Evolutionary conservation across 1,140 invertebrate genomes (phyloP).

Genomic region (Oncopodura yosiiana): DNA sequence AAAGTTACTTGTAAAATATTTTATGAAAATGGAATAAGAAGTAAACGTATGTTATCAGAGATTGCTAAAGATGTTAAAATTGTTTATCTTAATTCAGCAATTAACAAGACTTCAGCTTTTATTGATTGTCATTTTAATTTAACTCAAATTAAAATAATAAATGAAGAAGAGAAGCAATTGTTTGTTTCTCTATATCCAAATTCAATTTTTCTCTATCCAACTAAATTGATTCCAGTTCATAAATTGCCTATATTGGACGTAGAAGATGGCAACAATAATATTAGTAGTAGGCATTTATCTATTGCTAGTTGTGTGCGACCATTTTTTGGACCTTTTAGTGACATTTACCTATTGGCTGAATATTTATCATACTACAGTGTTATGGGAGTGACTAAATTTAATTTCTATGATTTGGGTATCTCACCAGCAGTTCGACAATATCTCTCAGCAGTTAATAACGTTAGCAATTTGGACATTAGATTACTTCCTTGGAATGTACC

Average conservation of each 20-base stretch:
- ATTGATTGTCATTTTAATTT: too few relatives aligned
- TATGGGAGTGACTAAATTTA: conserved; percentile 26
- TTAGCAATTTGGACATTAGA: neutral
- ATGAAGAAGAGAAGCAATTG: too few relatives aligned
- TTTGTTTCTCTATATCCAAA: too few relatives aligned
- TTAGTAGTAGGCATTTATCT: neutral
- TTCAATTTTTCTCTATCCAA: too few relatives aligned
- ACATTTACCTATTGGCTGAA: conserved; percentile 15
- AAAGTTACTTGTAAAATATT: too few relatives aligned
- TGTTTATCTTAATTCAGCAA: too few relatives aligned
- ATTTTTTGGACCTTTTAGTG: conserved; percentile 28
- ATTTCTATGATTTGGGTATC: conserved; percentile 27
- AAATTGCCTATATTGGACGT: neutral
- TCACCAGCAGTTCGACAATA: conserved; percentile 10
- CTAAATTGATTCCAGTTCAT: conserved; percentile 22
- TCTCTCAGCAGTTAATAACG: too few relatives aligned
- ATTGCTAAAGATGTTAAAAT: too few relatives aligned
- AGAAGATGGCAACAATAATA: neutral
- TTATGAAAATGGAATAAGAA: too few relatives aligned
- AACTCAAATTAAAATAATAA: too few relatives aligned
- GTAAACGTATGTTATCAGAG: too few relatives aligned
- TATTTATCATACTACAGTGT: conserved; percentile 29
- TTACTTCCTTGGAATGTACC: conserved; percentile 31
- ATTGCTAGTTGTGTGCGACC: conserved; percentile 30
- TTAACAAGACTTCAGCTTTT: too few relatives aligned